Evolutionary conservation across 2,113 vertebrate genomes (phyloP).

Genomic region (Carassius auratus): DNA sequence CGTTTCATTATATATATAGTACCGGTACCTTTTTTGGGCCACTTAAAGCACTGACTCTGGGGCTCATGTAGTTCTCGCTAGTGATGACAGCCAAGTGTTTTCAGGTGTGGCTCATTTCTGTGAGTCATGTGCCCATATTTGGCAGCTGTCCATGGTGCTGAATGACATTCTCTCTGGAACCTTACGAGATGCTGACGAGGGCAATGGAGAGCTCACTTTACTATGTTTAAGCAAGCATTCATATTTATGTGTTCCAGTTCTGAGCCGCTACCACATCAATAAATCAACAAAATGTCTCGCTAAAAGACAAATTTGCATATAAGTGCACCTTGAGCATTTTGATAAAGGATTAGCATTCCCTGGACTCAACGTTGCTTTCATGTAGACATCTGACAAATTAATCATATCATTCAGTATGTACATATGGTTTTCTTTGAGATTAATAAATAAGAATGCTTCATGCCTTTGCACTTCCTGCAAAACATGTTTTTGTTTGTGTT

Average conservation of each 20-base stretch:
- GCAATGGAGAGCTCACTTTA: not conserved
- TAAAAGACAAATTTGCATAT: constrained; percentile 24
- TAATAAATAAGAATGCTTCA: not conserved
- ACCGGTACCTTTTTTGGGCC: too few species aligned
- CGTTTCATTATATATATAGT: too few species aligned
- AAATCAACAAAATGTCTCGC: constrained; percentile 13
- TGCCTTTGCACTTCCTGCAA: too few species aligned
- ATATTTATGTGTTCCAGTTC: constrained; percentile 28
- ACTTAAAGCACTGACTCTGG: not conserved
- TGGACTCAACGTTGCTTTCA: not conserved
- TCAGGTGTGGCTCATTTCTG: not conserved
- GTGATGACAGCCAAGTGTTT: not conserved
- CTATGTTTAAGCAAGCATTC: constrained; percentile 8
- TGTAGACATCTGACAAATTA: constrained; percentile 9
- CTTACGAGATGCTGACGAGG: constrained; percentile 12
- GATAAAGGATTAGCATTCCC: not conserved
- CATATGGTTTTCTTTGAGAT: not conserved
- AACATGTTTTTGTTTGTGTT: too few species aligned
- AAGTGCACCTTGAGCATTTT: constrained; percentile 8
- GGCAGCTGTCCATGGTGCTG: not conserved
- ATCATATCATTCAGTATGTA: not conserved
- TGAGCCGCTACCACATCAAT: constrained; percentile 11
- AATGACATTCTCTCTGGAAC: not conserved
- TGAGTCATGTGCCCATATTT: not conserved
- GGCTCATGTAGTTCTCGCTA: too few species aligned